A percentile compares a stretch with the other conserved stretches of the same genome.
Conservation (phyloP, 1,140 invertebrate species). For the Drosophila tsacasi region DNA sequence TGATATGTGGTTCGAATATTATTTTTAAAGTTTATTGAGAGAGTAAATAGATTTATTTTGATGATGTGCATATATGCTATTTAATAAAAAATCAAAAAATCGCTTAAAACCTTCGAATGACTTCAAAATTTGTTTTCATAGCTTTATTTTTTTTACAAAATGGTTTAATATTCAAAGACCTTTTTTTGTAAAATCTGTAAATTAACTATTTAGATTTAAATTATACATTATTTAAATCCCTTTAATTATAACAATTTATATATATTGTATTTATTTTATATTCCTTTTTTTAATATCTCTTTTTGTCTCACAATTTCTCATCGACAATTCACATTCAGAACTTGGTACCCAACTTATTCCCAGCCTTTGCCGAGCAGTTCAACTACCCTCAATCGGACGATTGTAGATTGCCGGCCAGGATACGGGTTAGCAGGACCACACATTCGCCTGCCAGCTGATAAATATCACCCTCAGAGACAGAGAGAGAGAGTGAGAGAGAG, state of each 20-base stretch:
- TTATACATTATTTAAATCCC: no score
- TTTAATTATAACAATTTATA: not conserved
- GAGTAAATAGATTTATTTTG: not conserved
- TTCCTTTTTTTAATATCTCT: no score
- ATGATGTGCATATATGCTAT: not conserved
- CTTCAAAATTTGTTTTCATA: not conserved
- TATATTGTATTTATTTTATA: not conserved
- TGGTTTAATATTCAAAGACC: not conserved
- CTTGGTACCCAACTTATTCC: not conserved
- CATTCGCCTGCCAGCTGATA: slow-evolving; percentile 54
- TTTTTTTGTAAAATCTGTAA: not conserved
- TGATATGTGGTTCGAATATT: slow-evolving; percentile 1
- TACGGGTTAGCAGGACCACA: slow-evolving; percentile 54
- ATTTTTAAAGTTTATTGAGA: slow-evolving; percentile 1
- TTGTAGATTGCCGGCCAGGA: slow-evolving; percentile 48
- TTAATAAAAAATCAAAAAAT: no score
- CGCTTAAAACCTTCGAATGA: no score
- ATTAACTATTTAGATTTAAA: not conserved
- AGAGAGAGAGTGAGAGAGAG: not conserved
- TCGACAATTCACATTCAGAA: slow-evolving; percentile 2
- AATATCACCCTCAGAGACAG: slow-evolving; percentile 46
- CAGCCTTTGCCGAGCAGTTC: slow-evolving; percentile 25
- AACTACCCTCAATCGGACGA: slow-evolving; percentile 48
- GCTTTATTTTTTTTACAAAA: not conserved
- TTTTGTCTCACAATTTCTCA: not conserved